phyloP scores from a whole-genome alignment of 2,797 vertebrate genomes.

The Xenops minutus region DNA sequence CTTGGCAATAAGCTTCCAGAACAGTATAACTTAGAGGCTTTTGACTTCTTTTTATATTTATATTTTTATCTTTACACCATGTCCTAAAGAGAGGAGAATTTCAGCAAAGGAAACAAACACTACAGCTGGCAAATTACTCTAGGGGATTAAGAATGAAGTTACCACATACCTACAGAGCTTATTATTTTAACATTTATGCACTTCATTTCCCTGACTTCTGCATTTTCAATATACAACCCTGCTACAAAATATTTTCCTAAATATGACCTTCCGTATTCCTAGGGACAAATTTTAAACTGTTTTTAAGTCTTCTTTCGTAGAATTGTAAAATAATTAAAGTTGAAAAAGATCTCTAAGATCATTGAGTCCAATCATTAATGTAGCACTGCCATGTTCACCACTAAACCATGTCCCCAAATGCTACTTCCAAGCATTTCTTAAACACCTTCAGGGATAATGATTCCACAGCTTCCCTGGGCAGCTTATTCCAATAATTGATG shows the following conservation, averaged over 20 bases:
- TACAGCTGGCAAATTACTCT: neutral
- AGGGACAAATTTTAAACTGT: neutral
- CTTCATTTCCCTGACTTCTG: neutral
- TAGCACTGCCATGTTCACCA: neutral
- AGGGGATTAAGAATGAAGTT: neutral
- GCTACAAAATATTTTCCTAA: neutral
- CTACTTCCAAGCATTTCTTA: neutral
- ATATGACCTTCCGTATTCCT: neutral
- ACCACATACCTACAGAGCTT: neutral
- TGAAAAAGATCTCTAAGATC: neutral
- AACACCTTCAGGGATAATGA: neutral
- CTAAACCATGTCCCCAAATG: neutral
- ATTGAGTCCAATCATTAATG: neutral
- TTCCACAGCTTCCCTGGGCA: neutral
- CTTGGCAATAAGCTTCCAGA: neutral
- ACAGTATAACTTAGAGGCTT: neutral
- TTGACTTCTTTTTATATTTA: neutral
- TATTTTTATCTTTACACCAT: neutral
- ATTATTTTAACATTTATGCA: neutral
- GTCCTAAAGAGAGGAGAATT: neutral
- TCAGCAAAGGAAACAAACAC: neutral
- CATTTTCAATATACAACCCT: neutral
- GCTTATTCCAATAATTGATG: neutral
- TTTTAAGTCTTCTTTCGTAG: neutral
- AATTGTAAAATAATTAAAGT: neutral